Percentiles rank a stretch among this genome's conserved stretches.
These are phyloP conservation scores for Tubiluchus corallicola DNA, from an alignment of 2,888 invertebrate genomes.

Conservation along the genomic window DNA sequence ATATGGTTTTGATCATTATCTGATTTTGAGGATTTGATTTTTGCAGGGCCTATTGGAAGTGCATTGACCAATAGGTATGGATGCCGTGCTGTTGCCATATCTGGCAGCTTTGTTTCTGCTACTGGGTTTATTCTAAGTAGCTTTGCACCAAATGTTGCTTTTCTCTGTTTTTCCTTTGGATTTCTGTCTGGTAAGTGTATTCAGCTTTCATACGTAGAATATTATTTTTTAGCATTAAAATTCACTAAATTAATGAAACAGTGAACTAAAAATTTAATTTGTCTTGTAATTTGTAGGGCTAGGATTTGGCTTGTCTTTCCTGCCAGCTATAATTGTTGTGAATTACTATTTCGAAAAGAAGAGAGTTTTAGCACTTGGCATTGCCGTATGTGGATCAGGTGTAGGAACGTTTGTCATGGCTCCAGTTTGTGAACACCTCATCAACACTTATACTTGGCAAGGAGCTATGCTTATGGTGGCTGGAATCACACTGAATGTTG, in stretches of 20 bases:
- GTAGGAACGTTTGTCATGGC: constrained; percentile 78
- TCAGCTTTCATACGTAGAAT: too few species aligned
- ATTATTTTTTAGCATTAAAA: too few species aligned
- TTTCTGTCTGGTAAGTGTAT: constrained; percentile 59
- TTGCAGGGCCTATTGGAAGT: constrained; percentile 77
- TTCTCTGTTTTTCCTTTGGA: constrained; percentile 63
- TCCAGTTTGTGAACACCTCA: constrained; percentile 53
- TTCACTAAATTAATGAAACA: too few species aligned
- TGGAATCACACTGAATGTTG: constrained; percentile 54
- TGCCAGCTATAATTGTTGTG: constrained; percentile 82
- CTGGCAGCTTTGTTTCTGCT: constrained; percentile 53
- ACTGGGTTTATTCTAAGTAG: constrained; percentile 49
- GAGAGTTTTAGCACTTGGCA: constrained; percentile 83
- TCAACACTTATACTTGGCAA: constrained; percentile 50
- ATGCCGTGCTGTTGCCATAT: constrained; percentile 65
- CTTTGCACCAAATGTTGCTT: constrained; percentile 57
- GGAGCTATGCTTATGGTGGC: constrained; percentile 45
- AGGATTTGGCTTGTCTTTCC: constrained; percentile 83
- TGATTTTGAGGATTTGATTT: too few species aligned
- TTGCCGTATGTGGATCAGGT: constrained; percentile 89
- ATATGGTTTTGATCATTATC: too few species aligned
- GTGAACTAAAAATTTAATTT: too few species aligned
- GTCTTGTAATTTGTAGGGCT: too few species aligned
- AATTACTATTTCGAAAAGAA: constrained; percentile 94
- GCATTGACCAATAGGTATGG: constrained; percentile 84